Percentiles rank a stretch among this genome's conserved stretches.
These are phyloP conservation scores for Caracal caracal DNA, from an alignment of 2,113 vertebrate genomes.

Conservation along the genomic window DNA sequence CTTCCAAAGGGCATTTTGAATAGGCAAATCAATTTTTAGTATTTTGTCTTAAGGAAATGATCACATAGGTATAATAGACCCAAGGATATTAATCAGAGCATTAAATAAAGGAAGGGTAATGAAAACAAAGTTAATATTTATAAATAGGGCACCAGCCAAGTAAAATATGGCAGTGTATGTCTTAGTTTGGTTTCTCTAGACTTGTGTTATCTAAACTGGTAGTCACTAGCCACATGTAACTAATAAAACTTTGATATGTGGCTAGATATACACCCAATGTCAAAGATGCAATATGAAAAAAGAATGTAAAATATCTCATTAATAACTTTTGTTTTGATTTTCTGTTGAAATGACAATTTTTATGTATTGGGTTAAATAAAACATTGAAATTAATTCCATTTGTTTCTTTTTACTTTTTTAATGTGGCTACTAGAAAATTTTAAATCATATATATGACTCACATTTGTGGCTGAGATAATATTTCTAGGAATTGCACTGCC, in stretches of 20 bases:
- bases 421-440: conserved; percentile 5
- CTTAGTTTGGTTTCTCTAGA: conserved; percentile 41
- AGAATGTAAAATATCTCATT: conserved; percentile 11
- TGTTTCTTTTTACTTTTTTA: conserved; percentile 20
- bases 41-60: conserved; percentile 49
- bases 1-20: conserved; percentile 6
- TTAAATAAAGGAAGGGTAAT: background rate
- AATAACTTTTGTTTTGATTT: conserved; percentile 14
- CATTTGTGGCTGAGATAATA: conserved; percentile 10
- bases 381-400: conserved; percentile 1
- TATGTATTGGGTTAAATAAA: conserved; percentile 36
- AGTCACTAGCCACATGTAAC: background rate
- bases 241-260: conserved; percentile 38
- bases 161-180: conserved; percentile 26
- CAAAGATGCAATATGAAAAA: background rate
- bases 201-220: conserved; percentile 10
- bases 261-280: background rate
- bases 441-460: background rate
- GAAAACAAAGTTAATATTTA: conserved; percentile 31
- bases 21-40: background rate
- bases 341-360: conserved; percentile 1
- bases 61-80: background rate
- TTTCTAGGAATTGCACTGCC: conserved; percentile 21
- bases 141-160: background rate
- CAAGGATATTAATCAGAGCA: background rate